phyloP scores from a whole-genome alignment of 2,113 vertebrate species.

The Nothobranchius furzeri region DNA sequence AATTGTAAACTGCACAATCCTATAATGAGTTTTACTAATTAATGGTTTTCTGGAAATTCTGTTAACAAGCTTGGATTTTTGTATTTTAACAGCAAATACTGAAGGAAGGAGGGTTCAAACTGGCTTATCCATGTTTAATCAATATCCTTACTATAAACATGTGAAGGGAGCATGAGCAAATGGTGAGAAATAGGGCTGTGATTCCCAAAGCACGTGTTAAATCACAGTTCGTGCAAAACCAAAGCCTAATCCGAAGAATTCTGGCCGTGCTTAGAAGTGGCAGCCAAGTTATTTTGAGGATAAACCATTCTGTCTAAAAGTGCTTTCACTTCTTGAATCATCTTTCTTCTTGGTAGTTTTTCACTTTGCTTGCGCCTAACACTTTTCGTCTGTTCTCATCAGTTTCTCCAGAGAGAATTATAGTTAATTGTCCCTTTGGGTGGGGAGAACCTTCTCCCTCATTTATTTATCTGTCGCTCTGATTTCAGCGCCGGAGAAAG shows the following conservation, averaged over 20 bases:
- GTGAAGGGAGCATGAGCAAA: slow-evolving; percentile 28
- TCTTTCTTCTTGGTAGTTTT: slow-evolving; percentile 25
- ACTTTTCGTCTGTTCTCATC: slow-evolving; percentile 33
- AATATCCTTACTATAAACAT: slow-evolving; percentile 60
- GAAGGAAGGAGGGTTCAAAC: slow-evolving; percentile 12
- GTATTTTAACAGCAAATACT: too few species aligned
- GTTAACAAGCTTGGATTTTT: not conserved
- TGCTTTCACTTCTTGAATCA: slow-evolving; percentile 34
- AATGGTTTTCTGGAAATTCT: slow-evolving; percentile 27
- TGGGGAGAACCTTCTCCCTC: slow-evolving; percentile 18
- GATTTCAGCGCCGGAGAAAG: slow-evolving; percentile 31
- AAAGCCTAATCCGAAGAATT: slow-evolving; percentile 35
- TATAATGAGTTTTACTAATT: slow-evolving; percentile 41
- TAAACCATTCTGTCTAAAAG: slow-evolving; percentile 49
- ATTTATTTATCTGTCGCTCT: slow-evolving; percentile 35
- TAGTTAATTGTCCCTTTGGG: slow-evolving; percentile 39
- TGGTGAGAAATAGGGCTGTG: slow-evolving; percentile 29
- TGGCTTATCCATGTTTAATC: slow-evolving; percentile 61
- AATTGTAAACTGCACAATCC: not conserved
- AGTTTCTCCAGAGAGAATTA: slow-evolving; percentile 28
- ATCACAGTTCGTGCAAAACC: slow-evolving; percentile 32
- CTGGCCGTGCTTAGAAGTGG: slow-evolving; percentile 22
- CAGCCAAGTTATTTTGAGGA: slow-evolving; percentile 50
- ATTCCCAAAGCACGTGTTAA: slow-evolving; percentile 67
- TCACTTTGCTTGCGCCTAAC: slow-evolving; percentile 13